Base-by-base conservation (phyloP, 2,797 vertebrate genomes). In the Leuciscus waleckii region DNA sequence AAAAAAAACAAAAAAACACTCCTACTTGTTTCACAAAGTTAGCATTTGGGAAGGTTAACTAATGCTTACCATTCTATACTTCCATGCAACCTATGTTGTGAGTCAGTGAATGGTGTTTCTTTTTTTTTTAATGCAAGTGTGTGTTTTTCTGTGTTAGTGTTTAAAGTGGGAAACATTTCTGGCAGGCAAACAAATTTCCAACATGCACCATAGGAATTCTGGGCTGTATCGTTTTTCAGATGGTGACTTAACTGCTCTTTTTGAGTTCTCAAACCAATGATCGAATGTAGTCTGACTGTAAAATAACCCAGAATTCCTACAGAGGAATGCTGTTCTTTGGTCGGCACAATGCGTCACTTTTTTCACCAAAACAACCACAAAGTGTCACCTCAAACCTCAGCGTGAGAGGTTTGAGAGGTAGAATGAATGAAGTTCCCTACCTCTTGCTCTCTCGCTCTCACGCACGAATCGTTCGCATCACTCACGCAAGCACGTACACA, bases 201-300 rank as follows among this genome's bases (percentile, higher is more conserved):
- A 95, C 94, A 95, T 95, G 95, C 95, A 94, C 92, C 92, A 90
- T 91, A 95, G 94, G 94, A 96, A 96, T 96, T 95, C 94, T 96
- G 95, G 94, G 87, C 89, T 84, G 82, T 78, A 49, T 83, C 63
- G 61, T 23, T 17, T 51, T 35, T 67, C 29, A 78, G 17, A 86
- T 83, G 43, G 77, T 35, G 77, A 77, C 84, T 76, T 74, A 63
- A 82, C 37, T 77, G 49, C 11, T 68, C 58, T 51, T 61, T 81
- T 86, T 58, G 43, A 70, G 10, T 3, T 26, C 26, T 79, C 51
- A 74, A 21, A 73, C 63, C 14, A 75, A 76, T 69, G 23, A 46
- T 4, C 75, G 35, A 11, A 43, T 76, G 43, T 65, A 65, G 26
- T 49, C 41, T 58, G 41, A 41, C n/a, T 43, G 23, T 9, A 16